phyloP scores from a whole-genome alignment of 2,113 vertebrate genomes.

The Illadopsis cleaveri region DNA sequence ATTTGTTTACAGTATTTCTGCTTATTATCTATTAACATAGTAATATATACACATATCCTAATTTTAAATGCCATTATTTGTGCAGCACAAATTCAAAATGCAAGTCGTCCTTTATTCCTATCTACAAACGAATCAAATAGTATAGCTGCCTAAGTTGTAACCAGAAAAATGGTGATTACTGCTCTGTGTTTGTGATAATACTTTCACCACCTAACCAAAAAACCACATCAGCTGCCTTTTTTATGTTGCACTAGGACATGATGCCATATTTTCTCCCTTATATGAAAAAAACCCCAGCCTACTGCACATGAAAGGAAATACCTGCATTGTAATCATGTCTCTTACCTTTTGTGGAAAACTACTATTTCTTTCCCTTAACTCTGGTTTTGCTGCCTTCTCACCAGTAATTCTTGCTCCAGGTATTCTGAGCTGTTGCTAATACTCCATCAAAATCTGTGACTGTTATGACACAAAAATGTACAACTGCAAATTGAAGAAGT shows the following conservation, averaged over 20 bases:
- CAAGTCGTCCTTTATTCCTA: background rate
- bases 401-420: background rate
- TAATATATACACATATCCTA: background rate
- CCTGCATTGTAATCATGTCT: background rate
- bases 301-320: background rate
- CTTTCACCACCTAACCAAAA: rapidly evolving
- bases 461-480: background rate
- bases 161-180: background rate
- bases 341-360: background rate
- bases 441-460: background rate
- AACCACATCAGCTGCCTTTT: background rate
- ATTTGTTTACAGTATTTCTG: background rate
- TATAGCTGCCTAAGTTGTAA: background rate
- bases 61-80: background rate
- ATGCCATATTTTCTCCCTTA: background rate
- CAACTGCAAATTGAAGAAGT: background rate
- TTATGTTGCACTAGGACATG: background rate
- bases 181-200: background rate
- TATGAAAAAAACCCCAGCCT: rapidly evolving
- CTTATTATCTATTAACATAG: background rate
- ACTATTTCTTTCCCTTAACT: background rate
- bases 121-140: background rate
- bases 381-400: background rate
- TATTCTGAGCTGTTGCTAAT: background rate
- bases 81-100: background rate